Conservation (phyloP, 2,888 invertebrate species). For the Synergus itoensis region DNA sequence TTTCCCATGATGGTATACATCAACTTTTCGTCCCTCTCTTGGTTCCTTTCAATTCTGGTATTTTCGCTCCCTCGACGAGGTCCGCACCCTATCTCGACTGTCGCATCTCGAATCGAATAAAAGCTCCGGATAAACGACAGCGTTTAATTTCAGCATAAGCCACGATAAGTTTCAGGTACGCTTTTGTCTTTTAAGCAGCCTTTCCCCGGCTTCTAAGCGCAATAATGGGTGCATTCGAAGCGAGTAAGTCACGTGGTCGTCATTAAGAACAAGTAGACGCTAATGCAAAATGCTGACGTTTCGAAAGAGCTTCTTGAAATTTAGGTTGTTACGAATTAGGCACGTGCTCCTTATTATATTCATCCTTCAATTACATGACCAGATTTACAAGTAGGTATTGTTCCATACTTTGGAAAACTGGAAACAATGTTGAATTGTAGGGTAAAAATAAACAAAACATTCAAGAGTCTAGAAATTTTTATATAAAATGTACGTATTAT, state of each 20-base stretch:
- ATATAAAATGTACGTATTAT: not conserved
- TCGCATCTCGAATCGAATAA: slow-evolving; percentile 73
- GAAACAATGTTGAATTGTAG: not conserved
- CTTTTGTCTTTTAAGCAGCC: slow-evolving; percentile 51
- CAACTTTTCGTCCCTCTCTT: slow-evolving; percentile 50
- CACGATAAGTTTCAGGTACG: slow-evolving; percentile 53
- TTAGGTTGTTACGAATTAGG: not conserved
- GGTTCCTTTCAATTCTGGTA: slow-evolving; percentile 53
- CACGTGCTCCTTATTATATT: not conserved
- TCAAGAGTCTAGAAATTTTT: not conserved
- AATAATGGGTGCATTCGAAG: slow-evolving; percentile 40
- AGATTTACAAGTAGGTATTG: not conserved
- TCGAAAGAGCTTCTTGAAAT: not conserved
- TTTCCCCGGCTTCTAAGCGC: slow-evolving; percentile 30
- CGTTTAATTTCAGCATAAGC: slow-evolving; percentile 70
- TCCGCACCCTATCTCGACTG: slow-evolving; percentile 66
- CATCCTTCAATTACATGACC: not conserved
- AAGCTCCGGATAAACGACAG: slow-evolving; percentile 66
- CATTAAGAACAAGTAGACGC: slow-evolving; percentile 24
- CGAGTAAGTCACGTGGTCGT: slow-evolving; percentile 38
- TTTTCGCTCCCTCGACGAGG: slow-evolving; percentile 42
- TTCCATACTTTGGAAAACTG: not conserved
- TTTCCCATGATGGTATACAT: slow-evolving; percentile 62
- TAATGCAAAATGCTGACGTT: slow-evolving; percentile 26
- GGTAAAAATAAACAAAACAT: not conserved